These are phyloP conservation scores for Scomber japonicus DNA, from an alignment of 2,113 vertebrate species.

Conservation along the genomic window DNA sequence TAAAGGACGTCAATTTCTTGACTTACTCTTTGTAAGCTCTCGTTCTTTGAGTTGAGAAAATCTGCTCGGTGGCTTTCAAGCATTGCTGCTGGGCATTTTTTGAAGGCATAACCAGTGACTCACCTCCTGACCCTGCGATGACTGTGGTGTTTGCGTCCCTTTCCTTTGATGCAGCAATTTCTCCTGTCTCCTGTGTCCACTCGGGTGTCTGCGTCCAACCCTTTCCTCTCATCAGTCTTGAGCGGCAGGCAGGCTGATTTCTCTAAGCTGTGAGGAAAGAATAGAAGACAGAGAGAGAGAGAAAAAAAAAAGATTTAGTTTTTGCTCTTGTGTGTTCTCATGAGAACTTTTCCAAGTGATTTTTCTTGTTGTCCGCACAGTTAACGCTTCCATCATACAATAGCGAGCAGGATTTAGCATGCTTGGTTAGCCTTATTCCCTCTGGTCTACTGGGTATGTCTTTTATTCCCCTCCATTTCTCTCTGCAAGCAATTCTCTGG, in stretches of 20 bases:
- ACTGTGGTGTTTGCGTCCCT: constrained; percentile 77
- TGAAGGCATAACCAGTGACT: constrained; percentile 30
- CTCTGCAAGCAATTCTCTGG: constrained; percentile 50
- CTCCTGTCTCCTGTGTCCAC: constrained; percentile 65
- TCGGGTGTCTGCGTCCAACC: constrained; percentile 46
- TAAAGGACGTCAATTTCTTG: constrained; percentile 5
- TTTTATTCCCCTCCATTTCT: constrained; percentile 73
- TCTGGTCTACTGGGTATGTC: constrained; percentile 52
- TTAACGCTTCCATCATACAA: constrained; percentile 28
- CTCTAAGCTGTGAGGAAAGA: constrained; percentile 69
- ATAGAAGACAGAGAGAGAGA: background rate
- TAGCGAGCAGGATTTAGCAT: constrained; percentile 21
- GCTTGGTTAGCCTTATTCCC: constrained; percentile 50
- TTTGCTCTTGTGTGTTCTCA: background rate
- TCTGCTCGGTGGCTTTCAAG: background rate
- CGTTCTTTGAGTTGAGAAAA: constrained; percentile 10
- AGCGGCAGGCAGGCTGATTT: constrained; percentile 74
- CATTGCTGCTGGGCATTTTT: background rate
- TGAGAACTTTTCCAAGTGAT: constrained; percentile 10
- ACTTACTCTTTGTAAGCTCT: background rate
- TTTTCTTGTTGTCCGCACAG: constrained; percentile 36
- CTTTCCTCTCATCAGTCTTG: constrained; percentile 79
- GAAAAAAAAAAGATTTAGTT: constrained; percentile 3
- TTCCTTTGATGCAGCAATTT: constrained; percentile 83
- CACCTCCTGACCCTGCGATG: constrained; percentile 85